Percentiles rank a stretch among this genome's conserved stretches.
phyloP scores from a whole-genome alignment of 2,113 vertebrate species.

The Sula dactylatra region DNA sequence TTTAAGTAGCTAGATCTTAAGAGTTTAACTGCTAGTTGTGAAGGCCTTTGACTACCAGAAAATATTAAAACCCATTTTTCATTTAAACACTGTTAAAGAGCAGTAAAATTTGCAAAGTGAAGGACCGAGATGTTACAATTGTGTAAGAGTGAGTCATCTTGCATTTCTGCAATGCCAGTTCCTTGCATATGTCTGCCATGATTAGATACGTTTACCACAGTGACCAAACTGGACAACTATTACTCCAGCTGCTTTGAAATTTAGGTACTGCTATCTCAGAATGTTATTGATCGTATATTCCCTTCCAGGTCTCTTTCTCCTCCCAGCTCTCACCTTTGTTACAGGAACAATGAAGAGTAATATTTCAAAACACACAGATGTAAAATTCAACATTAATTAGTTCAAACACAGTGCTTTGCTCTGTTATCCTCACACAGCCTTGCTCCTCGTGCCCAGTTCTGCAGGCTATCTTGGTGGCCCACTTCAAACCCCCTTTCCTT shows the following conservation, averaged over 20 bases:
- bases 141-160: background rate
- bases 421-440: background rate
- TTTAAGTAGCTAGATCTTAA: background rate
- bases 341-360: background rate
- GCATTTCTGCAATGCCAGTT: background rate
- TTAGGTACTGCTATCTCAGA: background rate
- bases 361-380: background rate
- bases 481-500: background rate
- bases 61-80: rapidly evolving
- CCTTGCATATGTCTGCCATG: background rate
- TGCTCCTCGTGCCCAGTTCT: background rate
- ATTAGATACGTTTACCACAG: background rate
- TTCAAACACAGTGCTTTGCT: background rate
- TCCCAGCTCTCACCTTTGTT: background rate
- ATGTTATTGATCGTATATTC: background rate
- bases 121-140: background rate
- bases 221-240: background rate
- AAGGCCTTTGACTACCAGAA: background rate
- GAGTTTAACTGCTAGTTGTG: background rate
- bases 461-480: background rate
- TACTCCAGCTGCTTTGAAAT: background rate
- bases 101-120: background rate
- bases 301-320: background rate
- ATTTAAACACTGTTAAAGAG: background rate
- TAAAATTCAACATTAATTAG: background rate